Percentiles rank a stretch among this genome's conserved stretches.
Conservation (phyloP, 2,797 vertebrate genomes). For the Poeciliopsis gracilis region DNA sequence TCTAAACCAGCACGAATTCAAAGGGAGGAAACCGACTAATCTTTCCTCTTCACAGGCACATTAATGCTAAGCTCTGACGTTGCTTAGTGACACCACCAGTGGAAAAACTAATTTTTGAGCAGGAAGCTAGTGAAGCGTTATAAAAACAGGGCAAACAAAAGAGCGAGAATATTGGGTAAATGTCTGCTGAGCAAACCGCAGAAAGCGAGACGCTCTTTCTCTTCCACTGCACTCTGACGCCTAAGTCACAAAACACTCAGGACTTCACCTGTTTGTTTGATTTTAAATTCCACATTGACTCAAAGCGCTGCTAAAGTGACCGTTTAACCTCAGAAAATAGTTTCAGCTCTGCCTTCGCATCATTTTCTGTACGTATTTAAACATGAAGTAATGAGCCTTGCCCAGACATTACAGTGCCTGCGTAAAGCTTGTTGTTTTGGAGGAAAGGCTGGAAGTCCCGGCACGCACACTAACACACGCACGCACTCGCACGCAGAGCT, state of each 20-base stretch:
- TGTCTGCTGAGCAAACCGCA: slow-evolving; percentile 51
- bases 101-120: slow-evolving; percentile 75
- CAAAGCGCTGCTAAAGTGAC: slow-evolving; percentile 30
- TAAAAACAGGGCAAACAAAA: slow-evolving; percentile 73
- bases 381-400: slow-evolving; percentile 63
- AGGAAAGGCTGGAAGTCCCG: slow-evolving; percentile 64
- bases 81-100: slow-evolving; percentile 68
- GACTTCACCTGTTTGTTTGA: slow-evolving; percentile 25
- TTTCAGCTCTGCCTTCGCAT: slow-evolving; percentile 32
- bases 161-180: slow-evolving; percentile 60
- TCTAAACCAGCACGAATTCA: slow-evolving; percentile 62
- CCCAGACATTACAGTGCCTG: slow-evolving; percentile 62
- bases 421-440: slow-evolving; percentile 73
- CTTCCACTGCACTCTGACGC: slow-evolving; percentile 8
- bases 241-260: slow-evolving; percentile 4
- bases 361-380: slow-evolving; percentile 39
- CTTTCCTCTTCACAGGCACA: slow-evolving; percentile 65
- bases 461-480: slow-evolving; percentile 23
- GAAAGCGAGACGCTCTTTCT: slow-evolving; percentile 23
- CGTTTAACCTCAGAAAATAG: slow-evolving; percentile 35
- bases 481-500: slow-evolving; percentile 30
- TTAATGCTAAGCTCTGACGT: slow-evolving; percentile 52
- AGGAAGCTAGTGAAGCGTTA: slow-evolving; percentile 67
- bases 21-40: slow-evolving; percentile 72
- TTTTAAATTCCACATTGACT: slow-evolving; percentile 23